Conservation (phyloP, 2,797 vertebrate species). For the Alfaro cultratus region DNA sequence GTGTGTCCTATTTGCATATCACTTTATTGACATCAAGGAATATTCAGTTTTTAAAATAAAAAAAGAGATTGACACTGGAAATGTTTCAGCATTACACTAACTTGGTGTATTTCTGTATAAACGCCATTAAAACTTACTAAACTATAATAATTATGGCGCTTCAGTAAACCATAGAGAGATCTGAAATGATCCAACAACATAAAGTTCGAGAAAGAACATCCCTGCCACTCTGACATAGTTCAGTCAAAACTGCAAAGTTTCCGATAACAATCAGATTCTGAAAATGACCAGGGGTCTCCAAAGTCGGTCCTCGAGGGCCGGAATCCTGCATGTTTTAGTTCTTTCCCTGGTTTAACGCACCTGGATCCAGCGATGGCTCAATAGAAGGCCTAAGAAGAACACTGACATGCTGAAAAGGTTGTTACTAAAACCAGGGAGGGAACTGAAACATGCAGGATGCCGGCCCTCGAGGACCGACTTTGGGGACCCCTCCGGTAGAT, state of each 20-base stretch:
- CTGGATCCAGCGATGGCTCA: too few species aligned
- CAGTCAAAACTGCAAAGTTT: not conserved
- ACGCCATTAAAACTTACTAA: not conserved
- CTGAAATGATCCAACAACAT: not conserved
- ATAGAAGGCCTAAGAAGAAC: too few species aligned
- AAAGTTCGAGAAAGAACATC: not conserved
- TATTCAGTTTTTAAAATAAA: not conserved
- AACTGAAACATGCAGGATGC: too few species aligned
- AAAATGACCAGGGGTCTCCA: too few species aligned
- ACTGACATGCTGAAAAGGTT: too few species aligned
- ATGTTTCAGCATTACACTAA: not conserved
- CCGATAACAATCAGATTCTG: not conserved
- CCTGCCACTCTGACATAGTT: not conserved
- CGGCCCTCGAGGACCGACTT: too few species aligned
- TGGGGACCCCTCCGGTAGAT: too few species aligned
- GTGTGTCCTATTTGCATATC: not conserved
- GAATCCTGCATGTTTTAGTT: too few species aligned
- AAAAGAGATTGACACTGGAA: not conserved
- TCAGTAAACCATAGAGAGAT: not conserved
- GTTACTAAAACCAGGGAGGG: too few species aligned
- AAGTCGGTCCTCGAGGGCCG: too few species aligned
- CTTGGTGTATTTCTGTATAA: not conserved
- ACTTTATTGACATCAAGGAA: not conserved
- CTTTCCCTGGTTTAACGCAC: too few species aligned
- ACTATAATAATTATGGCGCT: not conserved